A percentile compares a stretch with the other conserved stretches of the same genome.
Conservation (phyloP, 2,113 vertebrate genomes). For the Sturnira hondurensis region DNA sequence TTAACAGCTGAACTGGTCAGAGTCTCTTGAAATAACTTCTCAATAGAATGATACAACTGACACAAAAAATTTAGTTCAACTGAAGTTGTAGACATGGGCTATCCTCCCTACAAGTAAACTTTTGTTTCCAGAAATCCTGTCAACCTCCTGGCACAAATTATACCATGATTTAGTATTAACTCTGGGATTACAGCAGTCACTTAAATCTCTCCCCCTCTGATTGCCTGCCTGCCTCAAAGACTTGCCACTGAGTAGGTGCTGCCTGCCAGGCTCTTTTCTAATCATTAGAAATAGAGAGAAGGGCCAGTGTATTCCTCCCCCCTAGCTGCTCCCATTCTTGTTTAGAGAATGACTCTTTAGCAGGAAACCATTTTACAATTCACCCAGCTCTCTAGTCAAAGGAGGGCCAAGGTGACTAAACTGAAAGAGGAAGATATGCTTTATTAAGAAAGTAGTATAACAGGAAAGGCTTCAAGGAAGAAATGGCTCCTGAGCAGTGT, state of each 20-base stretch:
- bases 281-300: neutral
- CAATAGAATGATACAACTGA: neutral
- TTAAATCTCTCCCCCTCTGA: neutral
- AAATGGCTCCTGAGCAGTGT: neutral
- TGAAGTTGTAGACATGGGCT: neutral
- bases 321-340: accelerated
- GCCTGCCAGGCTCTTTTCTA: neutral
- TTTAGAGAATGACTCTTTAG: neutral
- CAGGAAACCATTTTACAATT: neutral
- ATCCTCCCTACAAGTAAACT: neutral
- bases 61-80: neutral
- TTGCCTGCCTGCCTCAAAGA: neutral
- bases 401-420: neutral
- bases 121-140: neutral
- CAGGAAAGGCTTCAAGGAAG: neutral
- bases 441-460: neutral
- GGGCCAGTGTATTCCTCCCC: accelerated
- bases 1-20: neutral
- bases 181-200: neutral
- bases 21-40: neutral
- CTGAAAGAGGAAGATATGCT: neutral
- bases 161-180: neutral
- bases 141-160: neutral
- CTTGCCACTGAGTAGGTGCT: neutral
- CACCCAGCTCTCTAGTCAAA: neutral